Conservation (phyloP, 2,888 invertebrate genomes). For the Sphaerophoria taeniata region DNA sequence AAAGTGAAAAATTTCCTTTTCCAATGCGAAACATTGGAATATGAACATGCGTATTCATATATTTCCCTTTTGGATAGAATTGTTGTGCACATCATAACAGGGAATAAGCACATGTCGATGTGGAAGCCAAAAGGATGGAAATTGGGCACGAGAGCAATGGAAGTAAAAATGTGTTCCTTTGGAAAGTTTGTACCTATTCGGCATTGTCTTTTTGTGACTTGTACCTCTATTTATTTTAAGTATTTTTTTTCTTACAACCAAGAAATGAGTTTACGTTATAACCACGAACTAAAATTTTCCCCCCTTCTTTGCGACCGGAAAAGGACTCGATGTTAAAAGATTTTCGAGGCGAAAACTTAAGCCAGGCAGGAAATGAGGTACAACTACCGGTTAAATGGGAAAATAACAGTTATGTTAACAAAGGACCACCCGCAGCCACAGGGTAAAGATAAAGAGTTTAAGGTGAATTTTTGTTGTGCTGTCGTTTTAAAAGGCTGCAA, state of each 20-base stretch:
- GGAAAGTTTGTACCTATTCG: slow-evolving; percentile 18
- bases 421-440: not conserved
- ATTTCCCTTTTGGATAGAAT: slow-evolving; percentile 8
- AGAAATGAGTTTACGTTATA: slow-evolving; percentile 19
- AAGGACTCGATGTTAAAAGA: slow-evolving; percentile 4
- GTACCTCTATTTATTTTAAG: not conserved
- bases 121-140: not conserved
- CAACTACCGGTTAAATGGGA: not conserved
- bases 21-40: slow-evolving; percentile 9
- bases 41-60: slow-evolving; percentile 59
- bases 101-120: slow-evolving; percentile 30
- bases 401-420: not conserved
- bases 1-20: slow-evolving; percentile 21
- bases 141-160: slow-evolving; percentile 27
- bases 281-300: not conserved
- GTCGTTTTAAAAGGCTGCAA: not conserved
- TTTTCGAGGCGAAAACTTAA: slow-evolving; percentile 3
- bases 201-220: not conserved
- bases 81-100: not conserved
- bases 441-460: slow-evolving; percentile 11
- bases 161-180: slow-evolving; percentile 21
- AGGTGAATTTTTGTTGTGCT: not conserved
- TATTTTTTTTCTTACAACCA: not conserved
- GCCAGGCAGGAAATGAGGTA: slow-evolving; percentile 20
- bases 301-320: too few relatives aligned